Base-by-base conservation (phyloP, 1,140 invertebrate genomes). In the Littorina saxatilis region DNA sequence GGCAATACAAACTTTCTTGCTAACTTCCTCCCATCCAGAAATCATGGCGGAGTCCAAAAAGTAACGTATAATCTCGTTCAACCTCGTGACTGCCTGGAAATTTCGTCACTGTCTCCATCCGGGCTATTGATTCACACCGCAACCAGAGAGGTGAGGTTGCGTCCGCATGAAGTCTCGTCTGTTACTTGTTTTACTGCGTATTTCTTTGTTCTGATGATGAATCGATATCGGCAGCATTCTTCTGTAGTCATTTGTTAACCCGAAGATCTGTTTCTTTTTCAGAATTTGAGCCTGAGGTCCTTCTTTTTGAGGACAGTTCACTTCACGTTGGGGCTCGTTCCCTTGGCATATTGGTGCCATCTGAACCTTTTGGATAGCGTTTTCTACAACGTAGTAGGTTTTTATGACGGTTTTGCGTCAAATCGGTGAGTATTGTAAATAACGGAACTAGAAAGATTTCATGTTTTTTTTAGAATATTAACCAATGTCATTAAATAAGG, bases 401-500 rank as follows among this genome's bases (percentile, higher is more conserved):
- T 89, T 90, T 90, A 90, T 91, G 88, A 89, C 88, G 87, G 89
- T 88, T 86, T 87, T 84, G 88, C 74, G 84, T 86, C 82, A 83
- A 84, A 86, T 88, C 87, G 88, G 90, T 91, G 82, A 85, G 87
- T 87, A 83, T 82, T 27, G n/a, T n/a, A 50, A 15, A 35, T 11
- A n/a, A 39, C 32, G 58, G 11, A 29, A 15, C 55, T n/a, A n/a
- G n/a, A n/a, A n/a, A n/a, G n/a, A 20, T 35, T 61, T 20, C 43
- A 2, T 52, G 20, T 50, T 29, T 0, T 40, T 58, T 73, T 55
- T 40, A 39, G 29, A 29, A 55, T 20, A 72, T 78, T 39, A 43
- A 43, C 17, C 15, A 5, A 35, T 39, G 27, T 40, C 9, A 27
- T 23, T 20, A 70, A 27, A 55, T 29, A 47, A 76, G 32, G 13